These are phyloP conservation scores for Xylophagus ater DNA, from an alignment of 2,888 invertebrate genomes.

Conservation along the genomic window DNA sequence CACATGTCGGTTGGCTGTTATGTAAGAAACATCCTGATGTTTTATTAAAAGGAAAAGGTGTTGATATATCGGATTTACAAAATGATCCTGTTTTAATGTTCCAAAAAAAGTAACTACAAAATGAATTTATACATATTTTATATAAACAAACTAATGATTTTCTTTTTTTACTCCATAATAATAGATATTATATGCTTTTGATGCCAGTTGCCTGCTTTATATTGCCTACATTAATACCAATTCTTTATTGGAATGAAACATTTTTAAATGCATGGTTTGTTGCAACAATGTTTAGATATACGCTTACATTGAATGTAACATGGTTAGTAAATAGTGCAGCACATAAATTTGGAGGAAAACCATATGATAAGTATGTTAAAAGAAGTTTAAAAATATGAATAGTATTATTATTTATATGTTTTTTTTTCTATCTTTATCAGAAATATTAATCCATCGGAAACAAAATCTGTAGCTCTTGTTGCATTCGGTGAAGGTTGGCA, in stretches of 20 bases:
- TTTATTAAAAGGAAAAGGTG: slow-evolving; percentile 68
- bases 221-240: slow-evolving; percentile 63
- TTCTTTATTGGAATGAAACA: slow-evolving; percentile 66
- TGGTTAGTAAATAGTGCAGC: slow-evolving; percentile 88
- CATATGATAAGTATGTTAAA: slow-evolving; percentile 53
- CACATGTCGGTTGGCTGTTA: slow-evolving; percentile 91
- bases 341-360: slow-evolving; percentile 66
- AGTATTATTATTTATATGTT: background rate
- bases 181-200: slow-evolving; percentile 60
- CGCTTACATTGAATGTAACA: slow-evolving; percentile 69
- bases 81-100: slow-evolving; percentile 72
- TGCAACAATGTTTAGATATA: slow-evolving; percentile 63
- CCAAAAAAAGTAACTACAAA: slow-evolving; percentile 85
- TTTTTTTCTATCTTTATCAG: slow-evolving; percentile 27
- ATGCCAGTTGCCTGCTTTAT: slow-evolving; percentile 68
- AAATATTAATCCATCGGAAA: slow-evolving; percentile 56
- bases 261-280: slow-evolving; percentile 56
- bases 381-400: background rate
- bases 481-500: slow-evolving; percentile 72
- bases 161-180: slow-evolving; percentile 22
- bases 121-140: slow-evolving; percentile 27
- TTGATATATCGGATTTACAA: slow-evolving; percentile 75
- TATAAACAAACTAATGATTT: background rate
- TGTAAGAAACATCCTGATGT: slow-evolving; percentile 86
- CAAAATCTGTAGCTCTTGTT: slow-evolving; percentile 48